Base-by-base conservation (phyloP, 2,797 vertebrate genomes). In the Tokudaia tokunoshimensis region DNA sequence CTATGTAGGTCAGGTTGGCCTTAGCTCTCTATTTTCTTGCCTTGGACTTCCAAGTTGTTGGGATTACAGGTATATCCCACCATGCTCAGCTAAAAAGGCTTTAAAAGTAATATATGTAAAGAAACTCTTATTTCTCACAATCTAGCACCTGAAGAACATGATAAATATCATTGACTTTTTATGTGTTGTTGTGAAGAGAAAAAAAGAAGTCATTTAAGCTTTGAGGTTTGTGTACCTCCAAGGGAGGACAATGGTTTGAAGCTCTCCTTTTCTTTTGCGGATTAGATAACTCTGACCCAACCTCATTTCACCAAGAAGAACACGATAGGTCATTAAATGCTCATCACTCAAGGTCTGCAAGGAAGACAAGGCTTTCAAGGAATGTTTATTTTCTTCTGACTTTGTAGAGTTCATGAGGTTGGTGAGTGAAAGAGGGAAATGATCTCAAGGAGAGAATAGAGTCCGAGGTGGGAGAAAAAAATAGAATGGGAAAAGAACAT, bases 361-460 rank as follows among this genome's bases (percentile, higher is more conserved):
- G 94, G 84, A 97, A 98, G 91, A 94, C 78, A 84, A 55, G n/a
- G 29, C 41, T 97, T 96, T 96, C 19, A 9, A 89, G 81, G 80
- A 90, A 92, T 79, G 26, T 4, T 47, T 41, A 83, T 17, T 6
- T 5, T 1, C 50, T 37, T 31, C 82, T 94, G 67, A 79, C 65
- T 55, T 81, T 81, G 24, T 22, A 44, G 57, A 70, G 81, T 94
- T 92, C 89, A 79, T 87, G 78, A 94, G 89, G n/a, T 94, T 97
- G 94, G 94, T 81, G 85, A 96, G 72, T 37, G 59, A 93, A 76
- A 86, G 65, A 92, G 41, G 57, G 86, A 95, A 94, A 91, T 86
- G 29, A 92, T 59, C n/a, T 91, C 61, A 88, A 92, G 82, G 29
- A 74, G 70, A 94, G 41, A 81, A 44, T 79, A 57, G n/a, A 87